phyloP scores from a whole-genome alignment of 2,797 vertebrate species.

The Dallia pectoralis region DNA sequence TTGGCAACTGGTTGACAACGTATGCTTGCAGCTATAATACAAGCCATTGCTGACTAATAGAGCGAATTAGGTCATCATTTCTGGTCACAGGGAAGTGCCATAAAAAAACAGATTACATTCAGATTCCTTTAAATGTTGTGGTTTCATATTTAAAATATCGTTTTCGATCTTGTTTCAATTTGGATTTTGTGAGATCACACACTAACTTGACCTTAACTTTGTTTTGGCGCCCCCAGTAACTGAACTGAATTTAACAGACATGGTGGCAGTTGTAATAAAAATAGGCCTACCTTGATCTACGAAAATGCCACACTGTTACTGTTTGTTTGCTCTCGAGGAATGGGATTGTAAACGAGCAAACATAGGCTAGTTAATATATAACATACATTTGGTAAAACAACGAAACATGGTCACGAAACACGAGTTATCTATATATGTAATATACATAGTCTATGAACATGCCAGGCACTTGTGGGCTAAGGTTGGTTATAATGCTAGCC shows the following conservation, averaged over 20 bases:
- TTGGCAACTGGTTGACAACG: background rate
- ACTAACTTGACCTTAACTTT: conserved; percentile 99
- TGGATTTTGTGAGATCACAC: conserved; percentile 74
- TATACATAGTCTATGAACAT: background rate
- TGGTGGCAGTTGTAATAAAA: conserved; percentile 81
- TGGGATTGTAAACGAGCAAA: background rate
- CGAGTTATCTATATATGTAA: background rate
- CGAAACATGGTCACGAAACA: background rate
- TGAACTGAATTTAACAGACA: conserved; percentile 81
- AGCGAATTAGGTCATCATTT: background rate
- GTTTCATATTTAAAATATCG: background rate
- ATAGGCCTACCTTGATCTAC: conserved; percentile 36
- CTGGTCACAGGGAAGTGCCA: background rate
- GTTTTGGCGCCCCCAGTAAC: conserved; percentile 87
- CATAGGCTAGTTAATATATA: background rate
- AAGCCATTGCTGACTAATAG: background rate
- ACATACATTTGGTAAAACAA: background rate
- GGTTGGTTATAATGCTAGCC: background rate
- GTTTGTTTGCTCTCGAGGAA: background rate
- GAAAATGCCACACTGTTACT: conserved; percentile 9
- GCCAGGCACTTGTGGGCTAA: background rate
- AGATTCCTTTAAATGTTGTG: background rate
- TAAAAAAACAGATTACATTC: background rate
- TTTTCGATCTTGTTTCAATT: background rate
- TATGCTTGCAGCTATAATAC: background rate